These are phyloP conservation scores for Andrena cerasifolii DNA, from an alignment of 1,140 invertebrate species.

Conservation along the genomic window DNA sequence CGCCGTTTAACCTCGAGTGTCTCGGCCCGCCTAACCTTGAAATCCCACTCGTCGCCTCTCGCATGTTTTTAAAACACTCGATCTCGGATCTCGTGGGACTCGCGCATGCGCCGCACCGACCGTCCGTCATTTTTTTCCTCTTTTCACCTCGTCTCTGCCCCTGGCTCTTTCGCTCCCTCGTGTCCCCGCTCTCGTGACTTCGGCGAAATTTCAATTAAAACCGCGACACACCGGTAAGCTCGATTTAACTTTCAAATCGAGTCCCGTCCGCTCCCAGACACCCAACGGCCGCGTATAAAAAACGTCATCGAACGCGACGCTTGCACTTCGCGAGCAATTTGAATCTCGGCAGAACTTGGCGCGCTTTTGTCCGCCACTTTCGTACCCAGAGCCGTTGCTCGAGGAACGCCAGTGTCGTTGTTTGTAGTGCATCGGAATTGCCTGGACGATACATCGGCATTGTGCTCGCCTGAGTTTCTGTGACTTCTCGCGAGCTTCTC, in stretches of 20 bases:
- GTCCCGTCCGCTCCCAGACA: neutral
- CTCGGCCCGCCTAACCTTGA: slow-evolving; percentile 64
- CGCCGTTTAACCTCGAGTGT: slow-evolving; percentile 59
- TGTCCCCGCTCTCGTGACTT: slow-evolving; percentile 5
- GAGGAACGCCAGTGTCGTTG: neutral
- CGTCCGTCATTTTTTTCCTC: slow-evolving; percentile 20
- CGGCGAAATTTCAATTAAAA: slow-evolving; percentile 53
- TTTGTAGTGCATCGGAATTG: neutral
- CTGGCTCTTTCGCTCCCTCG: slow-evolving; percentile 13
- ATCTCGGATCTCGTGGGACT: slow-evolving; percentile 40
- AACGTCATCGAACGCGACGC: neutral
- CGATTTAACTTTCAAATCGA: slow-evolving; percentile 21
- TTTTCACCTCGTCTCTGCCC: slow-evolving; percentile 4
- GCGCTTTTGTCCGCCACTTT: neutral
- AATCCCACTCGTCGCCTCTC: slow-evolving; percentile 62
- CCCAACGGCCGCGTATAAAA: neutral
- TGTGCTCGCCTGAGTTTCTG: neutral
- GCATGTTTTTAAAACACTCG: slow-evolving; percentile 63
- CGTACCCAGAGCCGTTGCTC: neutral
- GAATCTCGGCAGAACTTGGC: neutral
- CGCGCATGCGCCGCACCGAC: slow-evolving; percentile 44
- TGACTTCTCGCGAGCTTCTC: neutral
- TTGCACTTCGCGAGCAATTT: neutral
- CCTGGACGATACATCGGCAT: neutral
- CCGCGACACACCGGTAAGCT: neutral